phyloP scores from a whole-genome alignment of 35 echinoderm and acorn worm genomes.

The Heliocidaris erythrogramma region DNA sequence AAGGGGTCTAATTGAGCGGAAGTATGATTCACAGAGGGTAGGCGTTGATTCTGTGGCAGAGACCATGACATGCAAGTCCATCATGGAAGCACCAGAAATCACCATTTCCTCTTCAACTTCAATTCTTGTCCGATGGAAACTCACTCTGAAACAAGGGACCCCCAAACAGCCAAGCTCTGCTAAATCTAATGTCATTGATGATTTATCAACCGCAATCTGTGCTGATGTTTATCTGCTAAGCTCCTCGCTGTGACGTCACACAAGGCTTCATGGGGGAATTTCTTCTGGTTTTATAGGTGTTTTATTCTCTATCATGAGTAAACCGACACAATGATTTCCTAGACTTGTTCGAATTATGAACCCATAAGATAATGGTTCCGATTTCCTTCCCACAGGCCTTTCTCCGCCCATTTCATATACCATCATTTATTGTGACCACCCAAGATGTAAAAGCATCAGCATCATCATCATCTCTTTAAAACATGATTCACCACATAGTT shows the following conservation, averaged over 20 bases:
- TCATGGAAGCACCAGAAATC: neutral
- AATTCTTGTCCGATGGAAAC: neutral
- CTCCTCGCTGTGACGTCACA: neutral
- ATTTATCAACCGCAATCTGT: neutral
- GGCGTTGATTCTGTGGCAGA: neutral
- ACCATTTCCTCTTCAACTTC: constrained; percentile 2
- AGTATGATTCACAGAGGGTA: neutral
- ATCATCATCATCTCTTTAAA: neutral
- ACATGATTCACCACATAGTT: no score
- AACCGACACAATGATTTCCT: neutral
- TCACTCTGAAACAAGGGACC: constrained; percentile 8
- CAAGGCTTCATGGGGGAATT: neutral
- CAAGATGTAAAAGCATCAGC: neutral
- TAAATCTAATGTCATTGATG: constrained; percentile 13
- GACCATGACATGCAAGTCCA: neutral
- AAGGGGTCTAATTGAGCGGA: neutral
- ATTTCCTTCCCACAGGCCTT: neutral
- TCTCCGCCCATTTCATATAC: neutral
- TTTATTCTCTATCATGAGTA: neutral
- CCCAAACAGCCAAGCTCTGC: neutral
- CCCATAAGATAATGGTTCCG: neutral
- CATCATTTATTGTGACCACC: neutral
- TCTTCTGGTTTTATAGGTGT: neutral
- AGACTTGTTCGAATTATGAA: neutral
- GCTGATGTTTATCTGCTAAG: neutral